Base-by-base conservation (phyloP, 2,797 vertebrate genomes). In the Tangara arthus region DNA sequence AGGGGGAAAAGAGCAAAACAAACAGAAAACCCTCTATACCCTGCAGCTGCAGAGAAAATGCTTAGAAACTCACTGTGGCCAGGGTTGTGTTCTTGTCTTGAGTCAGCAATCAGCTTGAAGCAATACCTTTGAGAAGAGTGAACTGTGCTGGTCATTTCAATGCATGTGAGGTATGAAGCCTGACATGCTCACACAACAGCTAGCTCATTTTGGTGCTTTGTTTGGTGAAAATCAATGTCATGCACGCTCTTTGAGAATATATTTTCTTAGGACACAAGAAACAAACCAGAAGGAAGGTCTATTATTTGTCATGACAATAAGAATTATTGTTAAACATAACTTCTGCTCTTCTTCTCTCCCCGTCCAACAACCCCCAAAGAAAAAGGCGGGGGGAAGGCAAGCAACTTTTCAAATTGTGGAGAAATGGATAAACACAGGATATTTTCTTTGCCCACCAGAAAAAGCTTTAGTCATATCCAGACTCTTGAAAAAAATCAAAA, bases 41-140 rank as follows among this genome's bases (percentile, higher is more conserved):
- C 83, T 90, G 86, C 90, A 95, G 90, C 90, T 96, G 89, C 91
- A 81, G 87, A 78, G 85, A 94, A 91, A 92, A 90, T 85, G 15
- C 92, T 88, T 70, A 63, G 92, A 92, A 95, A 83, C 60, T 95
- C 92, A 8, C 46, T 89, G 91, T 71, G 78, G 77, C 83, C 70
- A 70, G 83, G 69, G 90, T 24, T 84, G 83, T 80, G 81, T 82
- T 94, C 80, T 94, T 95, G 94, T 90, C 93, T 93, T 85, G 92
- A 95, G 90, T 96, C 93, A 96, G 93, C 78, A 77, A 82, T 95
- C 93, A 92, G 92, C 92, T 95, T 90, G 93, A 80, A 95, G 94
- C 83, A 96, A 95, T 96, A 95, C 83, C 90, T 94, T 89, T 90
- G 86, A 93, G 90, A 64, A 52, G 72, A 78, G 72, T 0, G 5